phyloP scores from a whole-genome alignment of 2,888 invertebrate genomes.

The Mamestra brassicae region DNA sequence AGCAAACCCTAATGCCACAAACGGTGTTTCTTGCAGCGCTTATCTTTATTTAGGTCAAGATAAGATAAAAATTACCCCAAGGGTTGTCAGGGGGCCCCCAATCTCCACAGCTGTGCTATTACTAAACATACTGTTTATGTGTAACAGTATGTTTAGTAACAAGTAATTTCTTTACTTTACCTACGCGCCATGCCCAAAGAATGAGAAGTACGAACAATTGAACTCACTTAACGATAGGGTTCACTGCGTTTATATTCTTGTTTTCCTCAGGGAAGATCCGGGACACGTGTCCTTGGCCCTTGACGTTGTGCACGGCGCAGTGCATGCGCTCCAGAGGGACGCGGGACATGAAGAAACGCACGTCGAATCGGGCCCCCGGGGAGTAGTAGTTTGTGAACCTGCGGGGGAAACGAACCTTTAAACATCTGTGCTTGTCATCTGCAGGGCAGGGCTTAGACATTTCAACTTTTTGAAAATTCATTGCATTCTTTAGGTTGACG shows the following conservation, averaged over 20 bases:
- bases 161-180: too few relatives aligned
- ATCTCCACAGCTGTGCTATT: conserved; percentile 1
- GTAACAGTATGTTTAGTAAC: too few relatives aligned
- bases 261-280: conserved; percentile 74
- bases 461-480: too few relatives aligned
- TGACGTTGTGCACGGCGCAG: conserved; percentile 78
- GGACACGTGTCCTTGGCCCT: conserved; percentile 70
- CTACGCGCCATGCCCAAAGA: too few relatives aligned
- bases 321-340: conserved; percentile 87
- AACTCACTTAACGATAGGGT: conserved; percentile 40
- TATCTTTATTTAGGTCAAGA: background rate
- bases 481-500: too few relatives aligned
- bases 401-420: conserved; percentile 13
- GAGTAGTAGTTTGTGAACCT: conserved; percentile 71
- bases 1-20: background rate
- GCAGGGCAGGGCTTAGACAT: too few relatives aligned
- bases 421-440: too few relatives aligned
- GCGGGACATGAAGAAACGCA: conserved; percentile 85
- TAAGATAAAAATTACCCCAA: background rate
- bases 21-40: background rate
- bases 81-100: background rate
- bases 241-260: conserved; percentile 17
- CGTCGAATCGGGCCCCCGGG: conserved; percentile 75
- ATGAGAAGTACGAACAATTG: background rate
- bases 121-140: background rate